Evolutionary conservation across 2,797 vertebrate genomes (phyloP).

Genomic region (Takifugu ocellatus): DNA sequence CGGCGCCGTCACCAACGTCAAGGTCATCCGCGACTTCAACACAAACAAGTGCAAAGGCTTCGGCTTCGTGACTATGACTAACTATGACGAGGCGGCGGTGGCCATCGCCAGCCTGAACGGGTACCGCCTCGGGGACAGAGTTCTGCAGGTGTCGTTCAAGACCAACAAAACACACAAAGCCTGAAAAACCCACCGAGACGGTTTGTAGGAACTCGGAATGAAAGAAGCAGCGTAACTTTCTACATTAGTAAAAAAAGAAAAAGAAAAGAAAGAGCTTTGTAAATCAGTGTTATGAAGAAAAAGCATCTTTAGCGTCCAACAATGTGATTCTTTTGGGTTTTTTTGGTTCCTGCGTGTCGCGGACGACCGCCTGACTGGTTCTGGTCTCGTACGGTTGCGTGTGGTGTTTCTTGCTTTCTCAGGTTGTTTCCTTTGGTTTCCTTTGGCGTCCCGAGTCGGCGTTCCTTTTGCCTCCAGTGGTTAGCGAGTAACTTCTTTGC

Average conservation of each 20-base stretch:
- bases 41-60: slow-evolving; percentile 99
- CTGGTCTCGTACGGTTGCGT: slow-evolving; percentile 84
- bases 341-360: slow-evolving; percentile 72
- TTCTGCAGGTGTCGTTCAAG: slow-evolving; percentile 99
- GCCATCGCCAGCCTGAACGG: slow-evolving; percentile 98
- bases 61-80: slow-evolving; percentile 99
- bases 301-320: slow-evolving; percentile 87
- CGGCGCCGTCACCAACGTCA: slow-evolving; percentile 97
- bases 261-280: slow-evolving; percentile 81
- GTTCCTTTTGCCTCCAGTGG: slow-evolving; percentile 76
- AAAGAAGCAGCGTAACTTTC: slow-evolving; percentile 78
- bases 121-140: slow-evolving; percentile 96
- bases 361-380: slow-evolving; percentile 86
- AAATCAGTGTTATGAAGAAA: slow-evolving; percentile 86
- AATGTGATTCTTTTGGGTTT: slow-evolving; percentile 66
- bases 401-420: slow-evolving; percentile 68
- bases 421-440: slow-evolving; percentile 1
- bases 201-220: slow-evolving; percentile 86
- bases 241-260: slow-evolving; percentile 86
- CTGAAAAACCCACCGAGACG: slow-evolving; percentile 84
- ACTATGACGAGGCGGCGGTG: slow-evolving; percentile 98
- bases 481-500: slow-evolving; percentile 75
- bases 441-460: slow-evolving; percentile 73
- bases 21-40: slow-evolving; percentile 98
- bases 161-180: slow-evolving; percentile 99